Conservation (phyloP, 2,797 vertebrate species). For the Phalloptychus januarius region DNA sequence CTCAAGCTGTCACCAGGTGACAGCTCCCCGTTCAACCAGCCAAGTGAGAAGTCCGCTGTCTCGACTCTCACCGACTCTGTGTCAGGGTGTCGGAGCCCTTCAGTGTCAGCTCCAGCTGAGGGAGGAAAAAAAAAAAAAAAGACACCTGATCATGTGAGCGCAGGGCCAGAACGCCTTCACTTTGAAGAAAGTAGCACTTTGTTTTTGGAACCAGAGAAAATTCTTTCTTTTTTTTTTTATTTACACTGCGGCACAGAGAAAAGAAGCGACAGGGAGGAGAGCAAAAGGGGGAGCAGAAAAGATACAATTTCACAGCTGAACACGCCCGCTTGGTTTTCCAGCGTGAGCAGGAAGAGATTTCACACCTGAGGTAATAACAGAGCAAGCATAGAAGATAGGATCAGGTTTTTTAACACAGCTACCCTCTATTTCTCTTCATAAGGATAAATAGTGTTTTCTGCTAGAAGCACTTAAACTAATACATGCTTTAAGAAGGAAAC, state of each 20-base stretch:
- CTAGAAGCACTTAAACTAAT: constrained; percentile 60
- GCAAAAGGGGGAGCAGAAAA: constrained; percentile 58
- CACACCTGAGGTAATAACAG: constrained; percentile 77
- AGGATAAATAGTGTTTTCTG: constrained; percentile 46
- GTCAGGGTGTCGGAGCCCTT: constrained; percentile 29
- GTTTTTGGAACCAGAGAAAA: constrained; percentile 30
- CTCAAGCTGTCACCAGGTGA: constrained; percentile 23
- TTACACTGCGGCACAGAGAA: constrained; percentile 23
- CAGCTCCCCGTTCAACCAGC: constrained; percentile 27
- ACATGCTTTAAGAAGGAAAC: constrained; percentile 46
- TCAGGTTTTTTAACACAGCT: constrained; percentile 65
- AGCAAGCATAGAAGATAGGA: constrained; percentile 65
- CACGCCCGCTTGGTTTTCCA: constrained; percentile 66
- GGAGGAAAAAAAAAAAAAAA: constrained; percentile 1
- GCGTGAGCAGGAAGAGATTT: constrained; percentile 68
- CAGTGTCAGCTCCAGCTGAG: constrained; percentile 25
- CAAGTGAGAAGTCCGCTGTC: constrained; percentile 32
- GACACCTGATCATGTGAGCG: constrained; percentile 48
- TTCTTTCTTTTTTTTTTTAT: not conserved
- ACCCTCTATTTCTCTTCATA: constrained; percentile 65
- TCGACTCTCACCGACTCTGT: constrained; percentile 4
- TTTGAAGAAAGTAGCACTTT: constrained; percentile 24
- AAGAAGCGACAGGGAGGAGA: constrained; percentile 27
- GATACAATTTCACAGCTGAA: constrained; percentile 82
- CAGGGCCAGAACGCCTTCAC: constrained; percentile 39